These are phyloP conservation scores for Pharmacophagus antenor DNA, from an alignment of 2,888 invertebrate species.

Conservation along the genomic window DNA sequence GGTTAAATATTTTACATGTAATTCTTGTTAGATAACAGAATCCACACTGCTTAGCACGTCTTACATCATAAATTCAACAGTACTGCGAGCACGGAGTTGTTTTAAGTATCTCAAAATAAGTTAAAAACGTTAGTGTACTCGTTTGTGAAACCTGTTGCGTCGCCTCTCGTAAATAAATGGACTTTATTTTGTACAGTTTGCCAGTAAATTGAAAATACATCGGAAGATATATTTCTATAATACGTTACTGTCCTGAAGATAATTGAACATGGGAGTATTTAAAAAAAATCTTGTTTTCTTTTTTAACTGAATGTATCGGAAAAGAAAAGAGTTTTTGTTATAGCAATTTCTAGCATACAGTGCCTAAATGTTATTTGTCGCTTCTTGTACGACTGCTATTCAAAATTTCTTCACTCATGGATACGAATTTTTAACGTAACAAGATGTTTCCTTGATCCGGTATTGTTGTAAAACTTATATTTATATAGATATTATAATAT, in stretches of 20 bases:
- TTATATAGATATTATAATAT: no score
- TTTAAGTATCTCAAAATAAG: not conserved
- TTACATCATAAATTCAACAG: not conserved
- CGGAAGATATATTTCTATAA: slow-evolving; percentile 16
- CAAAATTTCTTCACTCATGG: no score
- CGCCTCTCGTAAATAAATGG: slow-evolving; percentile 18
- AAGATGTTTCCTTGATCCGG: no score
- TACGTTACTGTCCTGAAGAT: slow-evolving; percentile 16
- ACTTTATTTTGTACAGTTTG: slow-evolving; percentile 12
- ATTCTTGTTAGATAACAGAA: not conserved
- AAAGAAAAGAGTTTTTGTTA: no score
- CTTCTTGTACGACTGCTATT: no score
- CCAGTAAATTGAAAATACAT: slow-evolving; percentile 11
- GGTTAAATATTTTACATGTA: no score
- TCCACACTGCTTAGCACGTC: not conserved
- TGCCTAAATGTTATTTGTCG: no score
- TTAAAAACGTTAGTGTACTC: not conserved
- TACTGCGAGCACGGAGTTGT: not conserved
- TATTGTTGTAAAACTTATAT: no score
- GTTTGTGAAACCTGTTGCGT: slow-evolving; percentile 20
- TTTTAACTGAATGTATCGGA: no score
- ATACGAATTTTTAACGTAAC: no score
- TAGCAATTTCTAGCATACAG: no score
- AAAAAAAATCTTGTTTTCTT: slow-evolving; percentile 2
- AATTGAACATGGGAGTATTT: slow-evolving; percentile 20